Base-by-base conservation (phyloP, 2,888 invertebrate species). In the Dorcus hopei region DNA sequence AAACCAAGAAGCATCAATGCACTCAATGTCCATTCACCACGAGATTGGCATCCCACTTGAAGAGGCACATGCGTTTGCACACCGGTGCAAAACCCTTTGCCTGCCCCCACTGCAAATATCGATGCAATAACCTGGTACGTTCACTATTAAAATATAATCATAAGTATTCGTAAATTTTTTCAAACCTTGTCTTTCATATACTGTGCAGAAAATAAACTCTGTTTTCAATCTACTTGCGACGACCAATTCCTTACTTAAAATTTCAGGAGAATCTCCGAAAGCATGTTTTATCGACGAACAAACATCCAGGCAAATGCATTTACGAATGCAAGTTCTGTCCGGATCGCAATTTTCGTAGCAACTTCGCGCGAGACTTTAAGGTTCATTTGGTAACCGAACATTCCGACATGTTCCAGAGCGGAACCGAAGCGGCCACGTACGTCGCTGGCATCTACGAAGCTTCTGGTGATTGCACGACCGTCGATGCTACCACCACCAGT, bases 191-290 rank as follows among this genome's bases (percentile, higher is more conserved):
- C 26, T 33, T 33, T 33, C 26, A 19, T 7, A 1, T 33, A 33
- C 19, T 42, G 9, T 11, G 9, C 6, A 33, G 14, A 1, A 33
- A 33, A 33, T 33, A 33, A 33, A 33, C 26, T 33, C 26, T 33
- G 26, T 33, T 33, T 33, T 33, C 26, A 33, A 33, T 33, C 26
- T 33, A 33, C 26, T 33, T 33, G n/a, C 26, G 26, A 33, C 26
- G 26, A 33, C 26, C 26, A 33, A 33, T 7, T 33, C 26, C 26
- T 33, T 33, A 33, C 26, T 33, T 33, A 33, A 33, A 52, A 59
- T 76, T 78, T 16, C 77, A 91, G 88, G 95, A 94, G 75, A 95
- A 95, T 75, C 83, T 95, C 9, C 85, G 95, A 3, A 94, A 95
- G 72, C 95, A 95, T 78, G 87, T 93, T 2, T 79, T 93, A 0